Conservation (phyloP, 2,113 vertebrate species). For the Theropithecus gelada region DNA sequence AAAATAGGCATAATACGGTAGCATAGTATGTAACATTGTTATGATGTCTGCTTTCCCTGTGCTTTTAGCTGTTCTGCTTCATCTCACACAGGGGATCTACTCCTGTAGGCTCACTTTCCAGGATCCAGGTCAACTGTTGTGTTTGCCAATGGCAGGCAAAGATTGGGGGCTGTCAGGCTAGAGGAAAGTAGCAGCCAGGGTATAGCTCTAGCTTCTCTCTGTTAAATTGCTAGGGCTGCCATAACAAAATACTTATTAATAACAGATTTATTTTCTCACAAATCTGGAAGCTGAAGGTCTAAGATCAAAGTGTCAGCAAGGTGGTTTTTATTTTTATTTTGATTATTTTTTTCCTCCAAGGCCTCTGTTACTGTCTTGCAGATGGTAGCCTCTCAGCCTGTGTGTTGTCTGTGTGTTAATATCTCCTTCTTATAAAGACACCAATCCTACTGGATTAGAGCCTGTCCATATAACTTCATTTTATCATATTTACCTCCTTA, state of each 20-base stretch:
- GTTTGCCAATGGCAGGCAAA: neutral
- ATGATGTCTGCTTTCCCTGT: fast-evolving
- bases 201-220: neutral
- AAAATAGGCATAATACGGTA: neutral
- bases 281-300: neutral
- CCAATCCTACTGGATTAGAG: neutral
- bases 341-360: neutral
- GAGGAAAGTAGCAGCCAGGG: neutral
- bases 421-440: neutral
- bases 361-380: neutral
- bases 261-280: neutral
- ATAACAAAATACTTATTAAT: neutral
- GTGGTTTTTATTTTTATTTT: neutral
- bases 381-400: neutral
- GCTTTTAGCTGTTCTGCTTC: neutral
- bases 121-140: neutral
- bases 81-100: neutral
- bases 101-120: neutral
- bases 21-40: neutral
- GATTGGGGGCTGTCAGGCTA: fast-evolving
- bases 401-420: neutral
- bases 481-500: neutral
- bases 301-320: neutral
- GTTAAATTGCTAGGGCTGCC: neutral
- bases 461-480: neutral